Percentiles rank a stretch among this genome's conserved stretches.
phyloP scores from a whole-genome alignment of 2,113 vertebrate genomes.

The cattle (Bos taurus) region ARS-UCD2.0 NC_037339.1:47594001-47594500 shows the following conservation, averaged over 20 bases:
- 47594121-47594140: not conserved
- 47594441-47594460: not conserved
- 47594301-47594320: not conserved
- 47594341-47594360: not conserved
- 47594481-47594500: not conserved
- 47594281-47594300: not conserved
- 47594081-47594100: not conserved
- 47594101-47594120: not conserved
- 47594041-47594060: not conserved
- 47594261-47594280: not conserved
- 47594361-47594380: not conserved
- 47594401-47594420: not conserved
- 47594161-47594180: not conserved
- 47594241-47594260: not conserved
- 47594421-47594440: not conserved
- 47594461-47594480: slow-evolving; percentile 8
- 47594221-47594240: not conserved
- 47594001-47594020: not conserved
- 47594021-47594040: not conserved
- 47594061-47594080: not conserved
- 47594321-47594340: not conserved
- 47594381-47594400: not conserved
- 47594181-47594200: not conserved
- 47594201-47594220: not conserved
- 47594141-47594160: not conserved